A percentile compares a stretch with the other conserved stretches of the same genome.
phyloP scores from a whole-genome alignment of 2,113 vertebrate species.

The Trinectes maculatus region DNA sequence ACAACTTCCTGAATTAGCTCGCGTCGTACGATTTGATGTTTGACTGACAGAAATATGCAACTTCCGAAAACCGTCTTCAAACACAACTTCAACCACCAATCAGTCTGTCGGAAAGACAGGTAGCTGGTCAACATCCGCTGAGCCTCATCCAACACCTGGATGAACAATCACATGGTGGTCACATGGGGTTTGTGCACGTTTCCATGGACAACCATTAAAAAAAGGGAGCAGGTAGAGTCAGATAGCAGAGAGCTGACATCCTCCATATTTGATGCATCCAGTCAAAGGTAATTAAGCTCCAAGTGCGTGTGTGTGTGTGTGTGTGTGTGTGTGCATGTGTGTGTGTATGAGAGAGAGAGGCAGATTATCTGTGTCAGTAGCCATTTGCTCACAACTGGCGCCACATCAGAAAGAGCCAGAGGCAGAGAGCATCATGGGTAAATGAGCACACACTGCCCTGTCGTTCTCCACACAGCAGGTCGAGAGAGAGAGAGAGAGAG shows the following conservation, averaged over 20 bases:
- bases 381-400: constrained; percentile 81
- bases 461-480: constrained; percentile 44
- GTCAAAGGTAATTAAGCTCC: constrained; percentile 79
- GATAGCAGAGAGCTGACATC: constrained; percentile 54
- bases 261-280: constrained; percentile 77
- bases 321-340: constrained; percentile 26
- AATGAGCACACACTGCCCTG: constrained; percentile 68
- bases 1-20: background rate
- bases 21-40: background rate
- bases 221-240: constrained; percentile 44
- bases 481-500: constrained; percentile 13
- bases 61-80: too few species aligned
- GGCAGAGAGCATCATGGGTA: constrained; percentile 78
- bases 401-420: constrained; percentile 71
- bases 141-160: background rate
- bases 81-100: too few species aligned
- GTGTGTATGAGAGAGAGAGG: constrained; percentile 44
- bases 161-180: background rate
- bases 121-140: background rate
- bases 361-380: constrained; percentile 83
- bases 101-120: background rate
- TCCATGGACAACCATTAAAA: background rate
- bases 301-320: constrained; percentile 17
- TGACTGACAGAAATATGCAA: too few species aligned
- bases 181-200: background rate